Base-by-base conservation (phyloP, 2,113 vertebrate genomes). In the Daboia siamensis region DNA sequence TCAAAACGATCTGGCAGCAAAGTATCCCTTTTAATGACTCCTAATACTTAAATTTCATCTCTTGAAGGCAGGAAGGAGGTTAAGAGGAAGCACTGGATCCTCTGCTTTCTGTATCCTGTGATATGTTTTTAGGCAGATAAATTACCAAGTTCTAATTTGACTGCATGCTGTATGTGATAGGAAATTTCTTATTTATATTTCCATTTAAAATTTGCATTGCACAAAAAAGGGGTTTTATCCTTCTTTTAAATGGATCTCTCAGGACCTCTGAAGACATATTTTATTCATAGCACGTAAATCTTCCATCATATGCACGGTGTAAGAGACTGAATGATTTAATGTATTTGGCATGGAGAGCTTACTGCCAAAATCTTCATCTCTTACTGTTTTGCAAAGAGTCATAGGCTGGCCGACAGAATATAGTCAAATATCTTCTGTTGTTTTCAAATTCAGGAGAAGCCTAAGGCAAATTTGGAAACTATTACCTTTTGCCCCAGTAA, bases 271-370 rank as follows among this genome's bases (percentile, higher is more conserved):
- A 86, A 90, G 57, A 61, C n/a, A 48, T 87, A 69, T 93, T 90
- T 86, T 86, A 90, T 51, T 86, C 24, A 6, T 5, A 33, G 64
- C 21, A 15, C 23, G 12, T 52, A 64, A 33, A 33, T 87, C n/a
- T 87, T 90, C 46, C 74, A 64, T 86, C 92, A 46, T 8, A 26
- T 12, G 56, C 21, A 24, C 61, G 20, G 69, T 23, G 9, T 86
- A 90, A 46, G 55, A 24, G 88, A 33, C 48, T 55, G 88, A 90
- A 85, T 90, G 88, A 93, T 93, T 93, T 93, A 87, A 74, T 55
- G 46, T 23, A 56, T 57, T 85, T 92, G 89, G 26, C 20, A 85
- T 21, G 2, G 21, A 90, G n/a, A 52, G 33, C 55, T 87, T 64
- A 26, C 80, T 64, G 51, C 57, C 46, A 29, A 54, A 61, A 90